Percentiles rank a stretch among this genome's conserved stretches.
phyloP scores from a whole-genome alignment of 2,797 vertebrate species.

The Podarcis siculus region DNA sequence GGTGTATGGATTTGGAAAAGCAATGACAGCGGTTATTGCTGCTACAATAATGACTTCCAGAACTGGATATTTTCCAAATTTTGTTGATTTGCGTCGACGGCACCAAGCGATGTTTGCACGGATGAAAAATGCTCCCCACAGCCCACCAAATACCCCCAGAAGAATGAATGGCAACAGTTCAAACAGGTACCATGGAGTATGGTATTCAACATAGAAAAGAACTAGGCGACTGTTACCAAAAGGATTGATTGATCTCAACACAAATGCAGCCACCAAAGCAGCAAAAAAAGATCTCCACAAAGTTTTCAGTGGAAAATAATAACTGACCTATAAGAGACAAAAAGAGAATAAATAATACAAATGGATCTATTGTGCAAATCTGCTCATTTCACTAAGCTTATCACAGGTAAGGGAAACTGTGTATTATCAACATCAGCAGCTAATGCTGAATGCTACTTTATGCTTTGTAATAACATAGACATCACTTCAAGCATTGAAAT shows the following conservation, averaged over 20 bases:
- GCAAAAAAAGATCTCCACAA: constrained; percentile 99
- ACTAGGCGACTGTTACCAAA: constrained; percentile 98
- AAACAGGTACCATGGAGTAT: constrained; percentile 99
- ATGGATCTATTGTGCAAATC: constrained; percentile 19
- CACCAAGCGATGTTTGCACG: constrained; percentile 98
- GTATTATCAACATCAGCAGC: not conserved
- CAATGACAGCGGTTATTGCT: constrained; percentile 94
- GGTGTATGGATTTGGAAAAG: constrained; percentile 96
- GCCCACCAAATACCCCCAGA: constrained; percentile 95
- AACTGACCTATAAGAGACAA: constrained; percentile 88
- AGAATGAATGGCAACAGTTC: constrained; percentile 99
- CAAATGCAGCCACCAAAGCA: constrained; percentile 96
- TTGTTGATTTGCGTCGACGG: constrained; percentile 93
- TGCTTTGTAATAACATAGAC: not conserved
- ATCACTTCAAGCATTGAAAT: not conserved
- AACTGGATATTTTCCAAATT: constrained; percentile 96
- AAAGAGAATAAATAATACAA: not conserved
- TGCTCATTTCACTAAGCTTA: not conserved
- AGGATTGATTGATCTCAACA: constrained; percentile 97
- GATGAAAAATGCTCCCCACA: constrained; percentile 99
- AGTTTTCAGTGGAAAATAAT: constrained; percentile 98
- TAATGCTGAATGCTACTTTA: not conserved
- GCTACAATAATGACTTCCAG: constrained; percentile 96
- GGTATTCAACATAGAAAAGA: constrained; percentile 99
- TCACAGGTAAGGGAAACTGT: not conserved